Base-by-base conservation (phyloP, 2,888 invertebrate species). In the Ophion ellenae region DNA sequence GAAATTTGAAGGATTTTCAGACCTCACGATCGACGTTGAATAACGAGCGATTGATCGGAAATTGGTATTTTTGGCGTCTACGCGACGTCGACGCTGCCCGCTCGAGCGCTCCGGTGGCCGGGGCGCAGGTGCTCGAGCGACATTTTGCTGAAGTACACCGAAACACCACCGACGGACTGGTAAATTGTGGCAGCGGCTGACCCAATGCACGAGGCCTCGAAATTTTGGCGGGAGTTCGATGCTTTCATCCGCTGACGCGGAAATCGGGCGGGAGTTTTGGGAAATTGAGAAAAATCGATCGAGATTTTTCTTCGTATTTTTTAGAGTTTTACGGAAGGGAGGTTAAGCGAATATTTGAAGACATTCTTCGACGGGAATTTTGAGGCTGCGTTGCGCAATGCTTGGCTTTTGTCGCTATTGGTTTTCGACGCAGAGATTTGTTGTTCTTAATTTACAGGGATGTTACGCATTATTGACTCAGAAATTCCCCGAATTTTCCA, bases 181-280 rank as follows among this genome's bases (percentile, higher is more conserved):
- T 47, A 47, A 47, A 0, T 14, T 3, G 11, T 47, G 47, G 9
- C 47, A 47, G 47, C 47, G 17, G 17, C 11, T 53, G 17, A 53
- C 17, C 81, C 63, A 76, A 81, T 81, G 20, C 11, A 14, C 53
- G 40, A n/a, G 20, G 20, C 14, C 24, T 20, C 17, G 24, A 71
- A n/a, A 47, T 70, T 63, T 70, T 47, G 70, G 79, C 80, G 80
- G 84, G 84, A 80, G 59, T 75, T 17, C 24, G 24, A 53, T 59
- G 32, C 10, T 64, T 70, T 53, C 17, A 53, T 32, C 4, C 14
- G 59, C 24, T 47, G 20, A 69, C 32, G 64, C 28, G 47, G 45
- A 32, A 75, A 81, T 61, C 45, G 24, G 69, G 81, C 81, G 81
- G 81, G 81, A 81, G 59, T 36, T 71, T 47, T 64, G 1, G 36